Base-by-base conservation (phyloP, 2,888 invertebrate genomes). In the Zeuzera pyrina region DNA sequence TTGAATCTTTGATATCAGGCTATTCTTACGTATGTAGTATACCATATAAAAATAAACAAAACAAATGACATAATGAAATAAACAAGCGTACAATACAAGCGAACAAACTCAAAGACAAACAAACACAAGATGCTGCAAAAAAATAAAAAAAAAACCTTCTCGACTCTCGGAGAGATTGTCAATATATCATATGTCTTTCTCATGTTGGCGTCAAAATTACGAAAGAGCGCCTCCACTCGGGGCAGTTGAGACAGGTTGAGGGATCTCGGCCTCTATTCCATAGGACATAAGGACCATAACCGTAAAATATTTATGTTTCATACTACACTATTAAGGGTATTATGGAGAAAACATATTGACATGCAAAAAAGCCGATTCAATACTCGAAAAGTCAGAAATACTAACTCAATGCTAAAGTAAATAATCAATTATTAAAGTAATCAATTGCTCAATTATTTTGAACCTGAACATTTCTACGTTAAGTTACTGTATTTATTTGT, bases 231-330 rank as follows among this genome's bases (percentile, higher is more conserved):
- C 39, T 77, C 77, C 30, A 81, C 77, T 6, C 76, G 65, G 13
- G 78, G 73, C 54, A 84, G 65, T 62, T 84, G 84, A 4, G 76
- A 73, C 35, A 85, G 49, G 64, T 83, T 85, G 52, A 85, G 73
- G 45, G 84, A 84, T 47, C 76, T 76, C 64, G 85, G 85, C 54
- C 85, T 67, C 77, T 81, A 69, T 33, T 34, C 16, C 29, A 24
- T 41, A 32, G 16, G 39, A 35, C 44, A 53, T 53, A 57, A 51
- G 49, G 44, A 61, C 68, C 67, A 57, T 45, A 62, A 61, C 61
- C 63, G 39, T 33, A 19, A 19, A 6, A 19, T 6, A 8, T 19
- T 6, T 19, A 19, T 6, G n/a, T n/a, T n/a, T n/a, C n/a, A n/a
- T n/a, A n/a, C n/a, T n/a, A n/a, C n/a, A n/a, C n/a, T n/a, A n/a